Base-by-base conservation (phyloP, 1,140 invertebrate genomes). In the Drusus annulatus region DNA sequence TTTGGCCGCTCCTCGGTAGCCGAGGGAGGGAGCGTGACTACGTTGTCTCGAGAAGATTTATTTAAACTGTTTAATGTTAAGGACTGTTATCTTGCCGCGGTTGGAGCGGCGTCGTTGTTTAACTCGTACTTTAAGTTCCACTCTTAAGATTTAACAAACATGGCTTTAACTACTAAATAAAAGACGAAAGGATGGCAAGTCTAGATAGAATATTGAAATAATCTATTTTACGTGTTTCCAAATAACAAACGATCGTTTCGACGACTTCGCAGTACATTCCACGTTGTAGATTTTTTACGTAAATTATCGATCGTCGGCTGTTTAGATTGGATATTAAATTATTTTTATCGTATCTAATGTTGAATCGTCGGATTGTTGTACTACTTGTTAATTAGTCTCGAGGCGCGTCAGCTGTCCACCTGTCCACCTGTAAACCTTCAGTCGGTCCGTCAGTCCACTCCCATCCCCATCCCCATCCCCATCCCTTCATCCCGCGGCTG, bases 1-100 rank as follows among this genome's bases (percentile, higher is more conserved):
- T 80, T 81, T 73, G 65, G 74, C 78, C 76, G 74, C 77, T 17
- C 36, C 36, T 45, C 36, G 13, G 36, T 45, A 45, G 36, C 36
- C 36, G 86, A 86, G 80, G 86, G 86, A 86, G 87, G 82, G 86
- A 85, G 84, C 85, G 87, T 82, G 87, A 88, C 87, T 88, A 85
- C 87, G 50, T 76, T 16, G 56, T 65, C 13, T 71, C 54, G 36
- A 76, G 74, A 69, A 78, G 69, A 79, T 65, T 25, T 78, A 78
- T 81, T 68, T 65, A 81, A 81, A 74, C 5, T 56, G 45, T 71
- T 71, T 65, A 50, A 58, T 56, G 13, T 25, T 76, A 63, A 62
- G 75, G 21, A 76, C 75, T 63, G 75, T 76, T 51, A 51, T 60
- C n/a, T 51, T 36, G 75, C 56, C 75, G 56, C 56, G 25, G 23